A percentile compares a stretch with the other conserved stretches of the same genome.
Evolutionary conservation across 2,113 vertebrate genomes (phyloP).

Genomic region (Geothlypis trichas): DNA sequence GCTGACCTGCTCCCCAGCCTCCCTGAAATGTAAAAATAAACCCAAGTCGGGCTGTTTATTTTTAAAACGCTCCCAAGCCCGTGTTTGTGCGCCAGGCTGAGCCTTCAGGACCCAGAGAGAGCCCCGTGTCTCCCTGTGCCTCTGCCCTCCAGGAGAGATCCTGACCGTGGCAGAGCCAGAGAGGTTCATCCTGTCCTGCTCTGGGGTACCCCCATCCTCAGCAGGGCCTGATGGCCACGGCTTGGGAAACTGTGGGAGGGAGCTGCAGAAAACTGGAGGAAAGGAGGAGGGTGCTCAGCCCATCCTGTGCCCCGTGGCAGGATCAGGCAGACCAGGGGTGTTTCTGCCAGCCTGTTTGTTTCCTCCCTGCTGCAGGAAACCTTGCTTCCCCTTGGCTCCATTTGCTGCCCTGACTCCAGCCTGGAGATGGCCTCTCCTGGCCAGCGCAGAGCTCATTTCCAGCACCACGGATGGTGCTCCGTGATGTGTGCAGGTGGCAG

Average conservation of each 20-base stretch:
- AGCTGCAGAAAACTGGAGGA: neutral
- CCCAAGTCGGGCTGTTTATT: neutral
- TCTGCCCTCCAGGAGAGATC: neutral
- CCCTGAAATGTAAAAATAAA: constrained; percentile 39
- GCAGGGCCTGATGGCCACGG: neutral
- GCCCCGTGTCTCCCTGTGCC: accelerated
- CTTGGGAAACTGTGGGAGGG: neutral
- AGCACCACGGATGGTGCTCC: neutral
- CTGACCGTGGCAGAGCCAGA: accelerated
- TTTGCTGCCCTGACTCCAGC: neutral
- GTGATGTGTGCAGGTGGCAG: neutral
- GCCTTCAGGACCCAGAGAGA: neutral
- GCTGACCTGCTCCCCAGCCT: neutral
- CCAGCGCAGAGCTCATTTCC: neutral
- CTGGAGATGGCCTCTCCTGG: neutral
- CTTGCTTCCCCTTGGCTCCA: neutral
- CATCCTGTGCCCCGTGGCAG: neutral
- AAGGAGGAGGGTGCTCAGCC: neutral
- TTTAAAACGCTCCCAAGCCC: neutral
- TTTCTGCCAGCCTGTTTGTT: neutral
- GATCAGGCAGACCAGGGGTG: neutral
- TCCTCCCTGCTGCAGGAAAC: neutral
- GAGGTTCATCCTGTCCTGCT: neutral
- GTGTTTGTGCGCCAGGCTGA: neutral
- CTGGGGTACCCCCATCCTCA: neutral